A percentile compares a stretch with the other conserved stretches of the same genome.
Conservation (phyloP, 2,113 vertebrate species). For the Archocentrus centrarchus region DNA sequence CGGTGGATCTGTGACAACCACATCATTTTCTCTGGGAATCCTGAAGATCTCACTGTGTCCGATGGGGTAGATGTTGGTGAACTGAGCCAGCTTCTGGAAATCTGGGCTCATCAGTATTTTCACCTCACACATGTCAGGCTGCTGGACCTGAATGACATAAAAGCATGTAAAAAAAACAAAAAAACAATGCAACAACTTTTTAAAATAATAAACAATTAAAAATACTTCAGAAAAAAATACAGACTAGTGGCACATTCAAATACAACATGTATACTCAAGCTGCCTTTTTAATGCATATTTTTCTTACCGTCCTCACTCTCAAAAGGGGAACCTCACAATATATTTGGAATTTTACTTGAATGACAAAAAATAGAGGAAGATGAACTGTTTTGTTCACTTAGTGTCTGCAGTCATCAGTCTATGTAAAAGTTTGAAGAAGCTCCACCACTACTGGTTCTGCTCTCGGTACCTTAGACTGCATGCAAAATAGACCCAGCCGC, state of each 20-base stretch:
- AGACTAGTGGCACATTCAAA: background rate
- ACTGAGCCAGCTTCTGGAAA: slow-evolving; percentile 84
- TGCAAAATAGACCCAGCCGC: background rate
- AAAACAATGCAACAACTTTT: background rate
- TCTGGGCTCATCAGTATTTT: slow-evolving; percentile 88
- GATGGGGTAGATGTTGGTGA: slow-evolving; percentile 85
- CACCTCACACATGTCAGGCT: slow-evolving; percentile 90
- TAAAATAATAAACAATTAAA: too few relatives aligned
- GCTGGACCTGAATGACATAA: slow-evolving; percentile 82
- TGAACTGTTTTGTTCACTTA: too few relatives aligned
- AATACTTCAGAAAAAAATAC: too few relatives aligned
- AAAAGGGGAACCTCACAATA: background rate
- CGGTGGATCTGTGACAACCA: slow-evolving; percentile 86
- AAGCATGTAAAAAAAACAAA: background rate
- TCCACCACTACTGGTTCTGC: background rate
- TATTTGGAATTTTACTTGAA: background rate
- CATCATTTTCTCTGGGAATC: slow-evolving; percentile 85
- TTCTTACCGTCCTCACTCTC: background rate
- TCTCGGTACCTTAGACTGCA: background rate
- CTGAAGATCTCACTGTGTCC: slow-evolving; percentile 89
- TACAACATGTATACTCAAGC: background rate
- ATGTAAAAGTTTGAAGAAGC: background rate
- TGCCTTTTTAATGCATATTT: background rate
- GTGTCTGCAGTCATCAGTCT: background rate
- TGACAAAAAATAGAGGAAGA: background rate